These are phyloP conservation scores for Microchirus variegatus DNA, from an alignment of 2,797 vertebrate genomes.

Conservation along the genomic window DNA sequence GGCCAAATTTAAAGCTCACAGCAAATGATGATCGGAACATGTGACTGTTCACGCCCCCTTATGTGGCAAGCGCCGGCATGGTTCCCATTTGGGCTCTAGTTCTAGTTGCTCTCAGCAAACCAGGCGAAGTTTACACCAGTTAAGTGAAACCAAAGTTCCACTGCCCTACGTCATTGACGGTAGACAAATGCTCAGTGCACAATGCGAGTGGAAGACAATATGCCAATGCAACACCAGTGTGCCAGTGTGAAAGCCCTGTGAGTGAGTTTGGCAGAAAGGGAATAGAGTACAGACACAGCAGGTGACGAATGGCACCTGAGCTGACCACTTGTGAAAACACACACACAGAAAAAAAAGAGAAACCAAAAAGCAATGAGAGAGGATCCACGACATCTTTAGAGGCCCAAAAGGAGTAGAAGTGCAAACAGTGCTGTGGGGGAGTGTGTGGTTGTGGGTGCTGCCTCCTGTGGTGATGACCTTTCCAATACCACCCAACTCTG, in stretches of 20 bases:
- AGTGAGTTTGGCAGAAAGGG: too few species aligned
- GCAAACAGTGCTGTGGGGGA: constrained; percentile 54
- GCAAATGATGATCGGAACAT: not conserved
- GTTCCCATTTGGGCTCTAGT: not conserved
- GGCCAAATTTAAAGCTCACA: not conserved
- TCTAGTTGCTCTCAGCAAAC: too few species aligned
- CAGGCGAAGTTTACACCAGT: too few species aligned
- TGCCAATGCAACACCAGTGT: too few species aligned
- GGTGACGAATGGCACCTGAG: constrained; percentile 35
- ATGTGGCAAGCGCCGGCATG: not conserved
- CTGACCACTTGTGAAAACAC: not conserved
- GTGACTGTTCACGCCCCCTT: not conserved
- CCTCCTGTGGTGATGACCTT: constrained; percentile 82
- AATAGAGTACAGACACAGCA: not conserved
- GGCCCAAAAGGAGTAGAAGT: constrained; percentile 22
- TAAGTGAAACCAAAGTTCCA: too few species aligned
- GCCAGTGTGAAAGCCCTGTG: too few species aligned
- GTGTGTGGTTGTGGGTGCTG: constrained; percentile 60
- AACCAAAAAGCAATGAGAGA: constrained; percentile 6
- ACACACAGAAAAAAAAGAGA: not conserved
- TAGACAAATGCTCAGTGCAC: too few species aligned
- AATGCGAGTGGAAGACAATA: too few species aligned
- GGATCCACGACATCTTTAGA: constrained; percentile 3
- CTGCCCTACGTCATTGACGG: too few species aligned
- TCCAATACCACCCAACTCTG: constrained; percentile 54